Conservation (phyloP, 2,113 vertebrate species). For the Scytalopus superciliaris region DNA sequence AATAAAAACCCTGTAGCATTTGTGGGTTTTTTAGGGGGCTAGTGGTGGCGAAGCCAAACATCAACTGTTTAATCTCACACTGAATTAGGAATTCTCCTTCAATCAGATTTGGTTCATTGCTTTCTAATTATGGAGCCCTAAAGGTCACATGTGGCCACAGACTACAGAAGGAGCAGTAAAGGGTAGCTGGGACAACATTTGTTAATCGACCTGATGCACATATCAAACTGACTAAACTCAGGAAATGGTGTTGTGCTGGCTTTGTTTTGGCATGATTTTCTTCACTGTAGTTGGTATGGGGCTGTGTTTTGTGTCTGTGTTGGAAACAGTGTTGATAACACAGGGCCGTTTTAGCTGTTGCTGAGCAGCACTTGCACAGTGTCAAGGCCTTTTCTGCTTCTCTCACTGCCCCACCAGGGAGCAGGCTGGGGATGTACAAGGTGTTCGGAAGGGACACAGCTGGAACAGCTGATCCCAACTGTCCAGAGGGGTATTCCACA, state of each 20-base stretch:
- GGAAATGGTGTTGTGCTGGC: not conserved
- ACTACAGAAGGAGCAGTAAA: not conserved
- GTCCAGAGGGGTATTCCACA: fast-evolving
- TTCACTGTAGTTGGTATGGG: not conserved
- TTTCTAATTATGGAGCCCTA: not conserved
- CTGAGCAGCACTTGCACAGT: fast-evolving
- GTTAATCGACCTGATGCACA: not conserved
- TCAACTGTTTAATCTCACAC: not conserved
- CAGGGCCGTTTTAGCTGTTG: not conserved
- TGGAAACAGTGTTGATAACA: not conserved
- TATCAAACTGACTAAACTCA: not conserved
- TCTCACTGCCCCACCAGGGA: fast-evolving
- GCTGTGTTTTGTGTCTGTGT: not conserved
- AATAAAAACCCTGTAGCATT: not conserved
- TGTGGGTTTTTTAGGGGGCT: fast-evolving
- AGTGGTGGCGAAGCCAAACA: not conserved
- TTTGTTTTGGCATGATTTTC: not conserved
- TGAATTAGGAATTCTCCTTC: not conserved
- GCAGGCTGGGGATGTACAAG: not conserved
- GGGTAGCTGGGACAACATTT: not conserved
- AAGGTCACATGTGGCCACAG: fast-evolving
- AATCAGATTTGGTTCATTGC: not conserved
- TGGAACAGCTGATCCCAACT: fast-evolving
- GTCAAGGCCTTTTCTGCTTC: not conserved
- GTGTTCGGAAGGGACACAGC: not conserved